A percentile compares a stretch with the other conserved stretches of the same genome.
phyloP scores from a whole-genome alignment of 2,888 invertebrate species.

The Eumacrocentrus americanus region DNA sequence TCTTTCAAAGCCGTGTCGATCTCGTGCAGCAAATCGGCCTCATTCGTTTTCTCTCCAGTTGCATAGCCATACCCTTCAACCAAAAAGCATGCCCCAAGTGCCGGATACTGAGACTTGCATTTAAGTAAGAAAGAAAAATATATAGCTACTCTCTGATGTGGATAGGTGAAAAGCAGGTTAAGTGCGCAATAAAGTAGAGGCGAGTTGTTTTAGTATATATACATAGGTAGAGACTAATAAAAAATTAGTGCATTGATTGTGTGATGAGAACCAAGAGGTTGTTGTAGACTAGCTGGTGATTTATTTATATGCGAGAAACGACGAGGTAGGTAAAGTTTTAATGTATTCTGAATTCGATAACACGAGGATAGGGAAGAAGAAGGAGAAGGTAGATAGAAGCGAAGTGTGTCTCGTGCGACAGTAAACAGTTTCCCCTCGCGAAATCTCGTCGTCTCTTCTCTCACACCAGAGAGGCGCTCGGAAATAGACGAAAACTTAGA shows the following conservation, averaged over 20 bases:
- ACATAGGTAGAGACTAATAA: conserved; percentile 1
- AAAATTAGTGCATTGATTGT: background rate
- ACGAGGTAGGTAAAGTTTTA: conserved; percentile 7
- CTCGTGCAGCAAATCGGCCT: conserved; percentile 66
- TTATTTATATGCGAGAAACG: background rate
- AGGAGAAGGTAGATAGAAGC: background rate
- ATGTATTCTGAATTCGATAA: conserved; percentile 20
- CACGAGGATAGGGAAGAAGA: background rate
- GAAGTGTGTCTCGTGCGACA: conserved; percentile 10
- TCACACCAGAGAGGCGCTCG: conserved; percentile 41
- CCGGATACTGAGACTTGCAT: conserved; percentile 29
- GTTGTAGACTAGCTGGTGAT: background rate
- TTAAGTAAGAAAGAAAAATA: conserved; percentile 10
- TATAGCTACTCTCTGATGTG: conserved; percentile 5
- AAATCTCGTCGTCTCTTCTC: conserved; percentile 31
- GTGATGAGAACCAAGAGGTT: background rate
- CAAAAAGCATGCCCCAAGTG: conserved; percentile 46
- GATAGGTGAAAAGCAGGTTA: conserved; percentile 1
- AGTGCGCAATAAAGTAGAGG: background rate
- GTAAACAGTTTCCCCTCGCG: conserved; percentile 28
- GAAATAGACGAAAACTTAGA: conserved; percentile 56
- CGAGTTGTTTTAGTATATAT: background rate
- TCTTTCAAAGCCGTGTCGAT: conserved; percentile 68
- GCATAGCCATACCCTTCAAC: conserved; percentile 46
- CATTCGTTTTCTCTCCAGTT: conserved; percentile 44